A percentile compares a stretch with the other conserved stretches of the same genome.
Conservation (phyloP, 1,140 invertebrate genomes). For the Brachionus rotundiformis region DNA sequence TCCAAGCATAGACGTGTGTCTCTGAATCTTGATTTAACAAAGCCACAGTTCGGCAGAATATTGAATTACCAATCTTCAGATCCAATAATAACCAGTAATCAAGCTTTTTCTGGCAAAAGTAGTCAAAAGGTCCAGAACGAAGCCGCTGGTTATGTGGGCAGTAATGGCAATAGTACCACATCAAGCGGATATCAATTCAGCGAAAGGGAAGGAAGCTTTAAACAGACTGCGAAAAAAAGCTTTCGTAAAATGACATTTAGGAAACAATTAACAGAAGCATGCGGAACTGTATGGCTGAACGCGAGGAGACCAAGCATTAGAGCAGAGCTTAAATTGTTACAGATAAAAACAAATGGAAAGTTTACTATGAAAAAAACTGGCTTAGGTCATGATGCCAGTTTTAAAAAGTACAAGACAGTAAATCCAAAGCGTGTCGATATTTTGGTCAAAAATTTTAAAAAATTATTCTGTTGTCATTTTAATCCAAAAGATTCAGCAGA, state of each 20-base stretch:
- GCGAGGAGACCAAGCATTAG: constrained; percentile 78
- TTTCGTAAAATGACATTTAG: constrained; percentile 73
- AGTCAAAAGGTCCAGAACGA: not conserved
- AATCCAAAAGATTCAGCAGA: not conserved
- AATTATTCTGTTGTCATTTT: constrained; percentile 19
- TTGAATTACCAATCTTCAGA: constrained; percentile 7
- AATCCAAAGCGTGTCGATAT: not conserved
- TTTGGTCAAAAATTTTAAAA: constrained; percentile 28
- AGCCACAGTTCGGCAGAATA: constrained; percentile 26
- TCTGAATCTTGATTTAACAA: constrained; percentile 55
- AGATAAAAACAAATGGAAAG: constrained; percentile 70
- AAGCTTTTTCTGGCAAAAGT: not conserved
- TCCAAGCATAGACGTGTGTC: constrained; percentile 72
- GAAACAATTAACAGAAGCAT: constrained; percentile 76
- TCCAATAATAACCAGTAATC: not conserved
- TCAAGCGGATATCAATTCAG: not conserved
- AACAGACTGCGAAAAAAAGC: constrained; percentile 53
- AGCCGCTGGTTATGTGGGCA: not conserved
- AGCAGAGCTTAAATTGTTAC: constrained; percentile 80
- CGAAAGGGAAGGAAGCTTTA: constrained; percentile 36
- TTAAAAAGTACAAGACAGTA: not conserved
- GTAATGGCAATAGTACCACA: not conserved
- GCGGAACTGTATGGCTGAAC: constrained; percentile 79
- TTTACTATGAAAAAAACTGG: constrained; percentile 35
- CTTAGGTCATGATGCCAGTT: not conserved